Conservation (phyloP, 2,113 vertebrate species). For the Morphnarchus princeps region DNA sequence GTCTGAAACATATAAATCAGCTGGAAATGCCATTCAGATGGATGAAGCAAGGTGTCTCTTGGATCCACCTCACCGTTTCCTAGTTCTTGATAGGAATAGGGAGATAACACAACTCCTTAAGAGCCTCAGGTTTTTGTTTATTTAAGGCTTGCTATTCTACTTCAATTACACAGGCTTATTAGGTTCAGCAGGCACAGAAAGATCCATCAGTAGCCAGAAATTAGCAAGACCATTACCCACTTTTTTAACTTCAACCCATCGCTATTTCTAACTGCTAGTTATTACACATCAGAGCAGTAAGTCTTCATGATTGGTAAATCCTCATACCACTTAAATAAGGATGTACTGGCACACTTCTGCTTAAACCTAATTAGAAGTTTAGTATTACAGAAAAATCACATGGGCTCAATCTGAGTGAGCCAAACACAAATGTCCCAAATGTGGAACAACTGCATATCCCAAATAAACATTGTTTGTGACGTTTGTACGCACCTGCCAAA, state of each 20-base stretch:
- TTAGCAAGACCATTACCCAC: background rate
- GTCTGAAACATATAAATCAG: background rate
- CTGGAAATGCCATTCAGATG: background rate
- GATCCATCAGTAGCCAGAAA: background rate
- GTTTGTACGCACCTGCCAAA: background rate
- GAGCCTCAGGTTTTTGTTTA: background rate
- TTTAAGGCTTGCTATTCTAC: background rate
- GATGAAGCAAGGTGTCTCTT: background rate
- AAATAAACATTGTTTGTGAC: background rate
- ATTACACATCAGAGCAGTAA: background rate
- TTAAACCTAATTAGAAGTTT: background rate
- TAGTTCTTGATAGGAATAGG: background rate
- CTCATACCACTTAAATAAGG: background rate
- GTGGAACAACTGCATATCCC: background rate
- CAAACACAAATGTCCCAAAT: background rate
- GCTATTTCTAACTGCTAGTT: background rate
- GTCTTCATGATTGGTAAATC: background rate
- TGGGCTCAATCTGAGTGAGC: background rate
- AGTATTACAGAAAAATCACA: background rate
- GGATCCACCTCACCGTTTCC: background rate
- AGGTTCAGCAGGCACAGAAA: background rate
- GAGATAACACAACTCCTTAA: background rate
- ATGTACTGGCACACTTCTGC: background rate
- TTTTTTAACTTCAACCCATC: background rate
- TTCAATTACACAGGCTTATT: background rate